Conservation (phyloP, 2,113 vertebrate species). For the Syngnathoides biaculeatus region DNA sequence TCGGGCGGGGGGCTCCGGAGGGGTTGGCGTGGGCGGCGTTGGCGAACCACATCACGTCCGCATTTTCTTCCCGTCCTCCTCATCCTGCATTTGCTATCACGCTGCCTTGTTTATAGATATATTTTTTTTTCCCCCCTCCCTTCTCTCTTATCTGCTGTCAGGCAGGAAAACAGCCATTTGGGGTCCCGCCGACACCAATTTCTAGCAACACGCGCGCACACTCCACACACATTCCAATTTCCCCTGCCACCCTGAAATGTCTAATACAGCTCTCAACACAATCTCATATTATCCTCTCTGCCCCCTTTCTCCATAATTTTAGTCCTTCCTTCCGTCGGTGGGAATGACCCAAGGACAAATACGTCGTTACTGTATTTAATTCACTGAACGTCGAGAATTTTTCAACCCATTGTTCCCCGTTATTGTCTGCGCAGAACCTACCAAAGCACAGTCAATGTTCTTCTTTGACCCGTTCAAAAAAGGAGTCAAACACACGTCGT, state of each 20-base stretch:
- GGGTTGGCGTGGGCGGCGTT: background rate
- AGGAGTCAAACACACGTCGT: too few relatives aligned
- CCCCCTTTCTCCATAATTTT: constrained; percentile 33
- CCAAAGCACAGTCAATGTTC: too few relatives aligned
- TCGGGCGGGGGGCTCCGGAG: background rate
- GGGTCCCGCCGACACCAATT: constrained; percentile 66
- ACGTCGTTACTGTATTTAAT: background rate
- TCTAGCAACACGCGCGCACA: constrained; percentile 26
- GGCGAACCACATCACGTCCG: constrained; percentile 6
- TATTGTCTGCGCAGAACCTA: too few relatives aligned
- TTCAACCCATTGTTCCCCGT: background rate
- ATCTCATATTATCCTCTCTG: constrained; percentile 54
- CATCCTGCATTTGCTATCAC: constrained; percentile 5
- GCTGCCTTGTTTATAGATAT: constrained; percentile 10
- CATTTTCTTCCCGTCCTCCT: constrained; percentile 4
- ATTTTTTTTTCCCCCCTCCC: constrained; percentile 53
- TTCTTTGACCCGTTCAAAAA: too few relatives aligned
- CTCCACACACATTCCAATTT: constrained; percentile 31
- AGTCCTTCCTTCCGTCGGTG: background rate
- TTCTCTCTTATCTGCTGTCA: constrained; percentile 61
- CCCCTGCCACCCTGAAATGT: constrained; percentile 39
- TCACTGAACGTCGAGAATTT: background rate
- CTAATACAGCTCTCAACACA: constrained; percentile 64
- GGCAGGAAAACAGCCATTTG: constrained; percentile 66
- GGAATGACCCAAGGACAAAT: background rate